phyloP scores from a whole-genome alignment of 2,888 invertebrate species.

The Watsonalla cultraria region DNA sequence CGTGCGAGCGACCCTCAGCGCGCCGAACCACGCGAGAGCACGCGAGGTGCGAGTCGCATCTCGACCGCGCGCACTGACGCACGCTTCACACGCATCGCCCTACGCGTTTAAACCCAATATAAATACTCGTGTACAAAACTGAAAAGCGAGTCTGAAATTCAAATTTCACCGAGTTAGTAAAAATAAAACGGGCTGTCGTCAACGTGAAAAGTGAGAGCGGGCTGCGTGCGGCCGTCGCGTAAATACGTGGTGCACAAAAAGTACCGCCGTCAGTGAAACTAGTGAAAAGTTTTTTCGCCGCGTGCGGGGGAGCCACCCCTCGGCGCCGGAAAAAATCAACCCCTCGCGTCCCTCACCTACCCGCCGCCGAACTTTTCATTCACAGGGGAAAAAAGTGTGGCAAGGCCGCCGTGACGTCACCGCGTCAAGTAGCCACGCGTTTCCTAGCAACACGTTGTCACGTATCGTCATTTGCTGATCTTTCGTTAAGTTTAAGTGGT shows the following conservation, averaged over 20 bases:
- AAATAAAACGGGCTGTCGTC: conserved; percentile 17
- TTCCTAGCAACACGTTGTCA: conserved; percentile 70
- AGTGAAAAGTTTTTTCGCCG: conserved; percentile 75
- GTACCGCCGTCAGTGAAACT: conserved; percentile 76
- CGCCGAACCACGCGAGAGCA: not conserved
- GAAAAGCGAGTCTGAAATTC: conserved; percentile 30
- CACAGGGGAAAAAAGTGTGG: conserved; percentile 79
- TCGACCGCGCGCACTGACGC: conserved; percentile 45
- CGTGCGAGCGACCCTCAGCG: conserved; percentile 33
- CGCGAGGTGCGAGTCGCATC: conserved; percentile 46
- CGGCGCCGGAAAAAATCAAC: conserved; percentile 69
- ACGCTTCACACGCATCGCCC: conserved; percentile 53
- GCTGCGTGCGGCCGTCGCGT: conserved; percentile 64
- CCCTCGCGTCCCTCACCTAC: conserved; percentile 71
- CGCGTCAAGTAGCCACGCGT: conserved; percentile 73
- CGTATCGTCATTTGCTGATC: conserved; percentile 30
- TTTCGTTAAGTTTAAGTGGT: conserved; percentile 3
- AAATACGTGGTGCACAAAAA: conserved; percentile 72
- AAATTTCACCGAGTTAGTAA: conserved; percentile 37
- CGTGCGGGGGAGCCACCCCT: conserved; percentile 71
- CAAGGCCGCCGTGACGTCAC: conserved; percentile 78
- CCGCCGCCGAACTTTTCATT: conserved; percentile 82
- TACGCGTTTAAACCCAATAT: conserved; percentile 29
- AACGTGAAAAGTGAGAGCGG: conserved; percentile 54
- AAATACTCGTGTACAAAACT: conserved; percentile 13